Conservation (phyloP, 2,797 vertebrate genomes). For the Bufotes viridis region DNA sequence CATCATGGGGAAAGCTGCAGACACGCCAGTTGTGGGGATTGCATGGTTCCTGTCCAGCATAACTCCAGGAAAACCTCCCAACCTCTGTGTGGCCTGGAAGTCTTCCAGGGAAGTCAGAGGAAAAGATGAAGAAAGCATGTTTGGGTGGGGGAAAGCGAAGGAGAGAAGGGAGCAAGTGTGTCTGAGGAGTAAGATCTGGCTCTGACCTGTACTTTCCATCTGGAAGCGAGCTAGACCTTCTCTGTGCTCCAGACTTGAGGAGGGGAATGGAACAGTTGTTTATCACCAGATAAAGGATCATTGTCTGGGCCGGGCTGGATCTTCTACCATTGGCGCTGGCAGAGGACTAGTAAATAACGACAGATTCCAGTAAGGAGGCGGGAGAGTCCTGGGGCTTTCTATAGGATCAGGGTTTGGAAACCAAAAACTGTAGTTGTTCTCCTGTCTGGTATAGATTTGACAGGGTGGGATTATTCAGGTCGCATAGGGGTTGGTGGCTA, state of each 20-base stretch:
- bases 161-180: slow-evolving; percentile 50
- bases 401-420: slow-evolving; percentile 59
- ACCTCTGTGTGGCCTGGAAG: slow-evolving; percentile 70
- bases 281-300: slow-evolving; percentile 4
- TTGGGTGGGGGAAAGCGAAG: slow-evolving; percentile 5
- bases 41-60: slow-evolving; percentile 52
- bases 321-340: slow-evolving; percentile 24
- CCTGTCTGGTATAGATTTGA: slow-evolving; percentile 56
- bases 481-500: slow-evolving; percentile 44
- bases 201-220: slow-evolving; percentile 21
- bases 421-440: slow-evolving; percentile 58
- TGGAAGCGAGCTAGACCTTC: not conserved
- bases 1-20: slow-evolving; percentile 49
- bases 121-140: slow-evolving; percentile 57
- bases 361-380: slow-evolving; percentile 57
- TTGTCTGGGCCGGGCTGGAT: not conserved
- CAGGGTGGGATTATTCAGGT: slow-evolving; percentile 46
- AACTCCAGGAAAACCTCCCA: slow-evolving; percentile 59
- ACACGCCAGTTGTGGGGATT: slow-evolving; percentile 65
- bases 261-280: slow-evolving; percentile 1
- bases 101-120: slow-evolving; percentile 66
- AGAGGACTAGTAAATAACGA: slow-evolving; percentile 55
- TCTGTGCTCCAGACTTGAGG: not conserved
- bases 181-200: slow-evolving; percentile 14
- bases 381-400: slow-evolving; percentile 51